Base-by-base conservation (phyloP, 2,113 vertebrate species). In the Psilopsiagon aurifrons region DNA sequence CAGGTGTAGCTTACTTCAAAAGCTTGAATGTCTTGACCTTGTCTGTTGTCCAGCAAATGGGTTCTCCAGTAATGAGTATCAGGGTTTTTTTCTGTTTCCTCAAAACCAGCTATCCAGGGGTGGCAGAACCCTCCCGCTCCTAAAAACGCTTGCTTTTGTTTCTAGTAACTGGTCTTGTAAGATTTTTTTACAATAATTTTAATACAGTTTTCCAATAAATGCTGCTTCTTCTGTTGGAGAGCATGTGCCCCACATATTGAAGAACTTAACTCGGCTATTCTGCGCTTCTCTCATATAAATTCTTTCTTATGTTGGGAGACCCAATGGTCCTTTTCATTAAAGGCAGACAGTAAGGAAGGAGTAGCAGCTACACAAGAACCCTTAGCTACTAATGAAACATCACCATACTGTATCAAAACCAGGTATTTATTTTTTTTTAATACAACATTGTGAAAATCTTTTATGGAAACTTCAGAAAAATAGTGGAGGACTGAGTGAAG, bases 101-200 rank as follows among this genome's bases (percentile, higher is more conserved):
- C 52, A 41, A 41, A 79, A 35, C n/a, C 59, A 31, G 10, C 24
- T 75, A 63, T 47, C 13, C 2, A 1, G 9, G 0, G 1, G 6
- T 62, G 29, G 46, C 29, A 75, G 39, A 54, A 68, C 41, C 25
- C 20, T 68, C 29, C 6, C 23, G 35, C 29, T 33, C 4, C 17
- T 73, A 29, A 33, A 68, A 69, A 59, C 1, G 10, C 25, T 66
- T 23, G 3, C 0, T 0, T 73, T 94, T 57, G 4, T 0, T 76
- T 94, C n/a, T 35, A 54, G 54, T 17, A 49, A n/a, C 15, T 35
- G 20, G 11, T 46, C 6, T 6, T 52, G 44, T 54, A 52, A 46
- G 43, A 35, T 37, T 63, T 71, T 83, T 17, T 54, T 29, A 29
- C 17, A 51, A 43, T 71, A 13, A 5, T 62, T 91, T 71, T 52